These are phyloP conservation scores for Thinocorus orbignyianus DNA, from an alignment of 2,113 vertebrate species.

Conservation along the genomic window DNA sequence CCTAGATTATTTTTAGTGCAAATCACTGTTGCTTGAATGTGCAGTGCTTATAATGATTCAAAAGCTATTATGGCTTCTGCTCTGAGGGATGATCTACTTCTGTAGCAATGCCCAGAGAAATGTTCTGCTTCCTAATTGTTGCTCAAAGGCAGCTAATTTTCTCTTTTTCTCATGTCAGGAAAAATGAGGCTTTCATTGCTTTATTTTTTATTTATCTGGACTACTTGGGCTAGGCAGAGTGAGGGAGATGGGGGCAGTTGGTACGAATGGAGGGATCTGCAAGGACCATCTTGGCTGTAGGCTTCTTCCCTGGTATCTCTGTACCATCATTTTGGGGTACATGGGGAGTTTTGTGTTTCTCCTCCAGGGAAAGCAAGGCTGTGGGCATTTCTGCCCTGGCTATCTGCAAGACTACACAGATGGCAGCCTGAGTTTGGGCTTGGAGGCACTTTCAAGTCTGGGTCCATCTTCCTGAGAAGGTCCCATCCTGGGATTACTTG, in stretches of 20 bases:
- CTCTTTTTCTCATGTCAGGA: background rate
- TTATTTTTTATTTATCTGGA: background rate
- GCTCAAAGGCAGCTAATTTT: slow-evolving; percentile 41
- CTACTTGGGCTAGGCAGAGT: background rate
- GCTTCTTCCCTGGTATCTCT: background rate
- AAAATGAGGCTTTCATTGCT: background rate
- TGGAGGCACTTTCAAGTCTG: rapidly evolving
- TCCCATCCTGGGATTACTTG: background rate
- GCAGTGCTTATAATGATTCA: slow-evolving; percentile 45
- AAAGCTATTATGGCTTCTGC: slow-evolving; percentile 45
- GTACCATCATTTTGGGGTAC: rapidly evolving
- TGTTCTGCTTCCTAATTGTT: slow-evolving; percentile 34
- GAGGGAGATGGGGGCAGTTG: rapidly evolving
- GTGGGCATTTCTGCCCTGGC: background rate
- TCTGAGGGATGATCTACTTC: slow-evolving; percentile 59
- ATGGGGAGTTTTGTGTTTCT: background rate
- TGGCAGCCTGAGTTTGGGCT: background rate
- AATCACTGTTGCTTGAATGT: slow-evolving; percentile 60
- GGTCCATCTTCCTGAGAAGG: background rate
- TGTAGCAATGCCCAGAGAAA: slow-evolving; percentile 31
- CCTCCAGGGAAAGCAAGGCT: background rate
- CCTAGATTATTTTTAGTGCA: slow-evolving; percentile 44
- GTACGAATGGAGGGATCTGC: background rate
- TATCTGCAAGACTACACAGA: background rate
- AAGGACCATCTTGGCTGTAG: background rate